Conservation (phyloP, 2,113 vertebrate genomes). For the Tringa solitaria region DNA sequence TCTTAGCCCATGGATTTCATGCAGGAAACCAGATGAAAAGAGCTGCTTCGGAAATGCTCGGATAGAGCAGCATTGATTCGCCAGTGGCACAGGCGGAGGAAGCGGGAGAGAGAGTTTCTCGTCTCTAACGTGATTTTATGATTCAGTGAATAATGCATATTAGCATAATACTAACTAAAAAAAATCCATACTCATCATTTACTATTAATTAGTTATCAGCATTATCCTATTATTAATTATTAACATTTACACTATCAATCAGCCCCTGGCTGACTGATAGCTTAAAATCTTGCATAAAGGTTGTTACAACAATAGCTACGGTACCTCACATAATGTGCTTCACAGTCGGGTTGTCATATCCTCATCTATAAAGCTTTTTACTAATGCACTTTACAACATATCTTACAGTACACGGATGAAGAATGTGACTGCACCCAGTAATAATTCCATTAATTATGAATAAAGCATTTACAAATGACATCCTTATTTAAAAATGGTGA, state of each 20-base stretch:
- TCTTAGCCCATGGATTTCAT: neutral
- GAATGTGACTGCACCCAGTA: conserved; percentile 32
- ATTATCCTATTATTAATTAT: conserved; percentile 36
- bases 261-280: neutral
- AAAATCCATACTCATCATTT: conserved; percentile 52
- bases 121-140: conserved; percentile 46
- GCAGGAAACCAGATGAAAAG: neutral
- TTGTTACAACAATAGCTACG: neutral
- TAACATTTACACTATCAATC: conserved; percentile 44
- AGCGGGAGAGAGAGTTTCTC: conserved; percentile 9
- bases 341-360: neutral
- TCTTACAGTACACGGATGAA: conserved; percentile 38
- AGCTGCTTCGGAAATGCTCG: neutral
- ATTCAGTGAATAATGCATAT: conserved; percentile 62
- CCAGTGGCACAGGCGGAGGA: neutral
- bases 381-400: conserved; percentile 30
- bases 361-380: conserved; percentile 38
- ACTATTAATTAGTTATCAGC: conserved; percentile 34
- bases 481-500: conserved; percentile 30
- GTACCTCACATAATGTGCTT: neutral
- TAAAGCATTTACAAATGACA: conserved; percentile 39
- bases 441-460: conserved; percentile 45
- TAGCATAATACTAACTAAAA: conserved; percentile 59
- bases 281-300: conserved; percentile 40
- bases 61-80: neutral